These are phyloP conservation scores for Melanostigma gelatinosum DNA, from an alignment of 2,113 vertebrate genomes.

Conservation along the genomic window DNA sequence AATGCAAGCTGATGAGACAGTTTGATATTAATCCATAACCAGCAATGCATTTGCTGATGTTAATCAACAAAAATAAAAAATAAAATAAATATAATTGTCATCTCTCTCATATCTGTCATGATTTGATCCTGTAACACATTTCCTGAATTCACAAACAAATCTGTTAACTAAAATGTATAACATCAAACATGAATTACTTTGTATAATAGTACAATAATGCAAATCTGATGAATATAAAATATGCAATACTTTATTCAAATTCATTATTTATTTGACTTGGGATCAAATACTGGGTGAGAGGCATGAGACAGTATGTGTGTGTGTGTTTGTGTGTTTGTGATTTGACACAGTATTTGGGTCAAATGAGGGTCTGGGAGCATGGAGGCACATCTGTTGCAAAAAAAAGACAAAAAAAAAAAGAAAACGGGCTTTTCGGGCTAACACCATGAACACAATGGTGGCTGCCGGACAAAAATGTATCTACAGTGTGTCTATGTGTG, in stretches of 20 bases:
- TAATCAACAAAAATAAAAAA: background rate
- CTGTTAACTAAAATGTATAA: background rate
- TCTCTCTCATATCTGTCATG: background rate
- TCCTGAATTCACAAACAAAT: background rate
- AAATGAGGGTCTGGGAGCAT: constrained; percentile 53
- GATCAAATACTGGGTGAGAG: background rate
- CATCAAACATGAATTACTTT: background rate
- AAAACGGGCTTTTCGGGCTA: constrained; percentile 56
- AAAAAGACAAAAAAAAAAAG: constrained; percentile 27
- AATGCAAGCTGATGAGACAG: background rate
- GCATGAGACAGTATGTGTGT: constrained; percentile 4
- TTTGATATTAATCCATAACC: background rate
- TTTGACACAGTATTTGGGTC: constrained; percentile 69
- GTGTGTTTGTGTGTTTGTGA: constrained; percentile 12
- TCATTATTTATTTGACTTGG: background rate
- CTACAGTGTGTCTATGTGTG: constrained; percentile 65
- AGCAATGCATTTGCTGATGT: background rate
- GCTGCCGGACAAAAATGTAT: constrained; percentile 67
- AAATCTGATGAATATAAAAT: background rate
- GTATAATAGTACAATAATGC: background rate
- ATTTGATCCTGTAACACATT: background rate
- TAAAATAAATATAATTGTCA: background rate
- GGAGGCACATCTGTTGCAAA: constrained; percentile 72
- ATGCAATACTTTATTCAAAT: background rate
- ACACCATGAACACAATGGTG: constrained; percentile 75